Evolutionary conservation across 2,113 vertebrate genomes (phyloP).

Genomic region (Megatriorchis doriae): DNA sequence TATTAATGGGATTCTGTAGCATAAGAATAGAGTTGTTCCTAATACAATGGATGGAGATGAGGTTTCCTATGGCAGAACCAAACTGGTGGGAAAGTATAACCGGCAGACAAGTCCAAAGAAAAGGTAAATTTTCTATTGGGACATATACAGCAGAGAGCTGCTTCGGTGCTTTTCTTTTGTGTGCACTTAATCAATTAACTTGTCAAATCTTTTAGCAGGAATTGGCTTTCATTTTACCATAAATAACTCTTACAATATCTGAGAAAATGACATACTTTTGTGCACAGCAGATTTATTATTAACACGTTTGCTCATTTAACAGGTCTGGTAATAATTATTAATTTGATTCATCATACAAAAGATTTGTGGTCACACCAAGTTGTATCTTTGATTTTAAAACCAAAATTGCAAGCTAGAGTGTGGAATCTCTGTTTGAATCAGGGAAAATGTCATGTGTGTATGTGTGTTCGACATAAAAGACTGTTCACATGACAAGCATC

Average conservation of each 20-base stretch:
- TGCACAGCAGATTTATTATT: background rate
- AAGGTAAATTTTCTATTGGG: background rate
- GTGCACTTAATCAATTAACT: background rate
- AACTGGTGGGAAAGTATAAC: background rate
- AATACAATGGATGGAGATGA: background rate
- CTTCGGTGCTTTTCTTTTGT: background rate
- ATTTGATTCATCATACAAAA: background rate
- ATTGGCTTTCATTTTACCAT: background rate
- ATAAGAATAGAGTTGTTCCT: background rate
- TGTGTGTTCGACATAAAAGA: background rate
- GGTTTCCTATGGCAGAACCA: background rate
- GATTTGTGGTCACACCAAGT: background rate
- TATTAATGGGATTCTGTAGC: background rate
- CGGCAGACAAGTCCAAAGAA: background rate
- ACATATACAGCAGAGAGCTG: background rate
- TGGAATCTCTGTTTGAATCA: background rate
- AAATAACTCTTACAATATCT: background rate
- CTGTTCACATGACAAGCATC: background rate
- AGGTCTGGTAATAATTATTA: conserved; percentile 4
- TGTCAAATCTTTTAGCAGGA: background rate
- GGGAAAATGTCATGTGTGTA: background rate
- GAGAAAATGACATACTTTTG: background rate
- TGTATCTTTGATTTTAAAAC: background rate
- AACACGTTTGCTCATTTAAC: conserved; percentile 2
- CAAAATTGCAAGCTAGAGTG: background rate